Conservation (phyloP, 2,797 vertebrate species). For the Gadopsis marmoratus region DNA sequence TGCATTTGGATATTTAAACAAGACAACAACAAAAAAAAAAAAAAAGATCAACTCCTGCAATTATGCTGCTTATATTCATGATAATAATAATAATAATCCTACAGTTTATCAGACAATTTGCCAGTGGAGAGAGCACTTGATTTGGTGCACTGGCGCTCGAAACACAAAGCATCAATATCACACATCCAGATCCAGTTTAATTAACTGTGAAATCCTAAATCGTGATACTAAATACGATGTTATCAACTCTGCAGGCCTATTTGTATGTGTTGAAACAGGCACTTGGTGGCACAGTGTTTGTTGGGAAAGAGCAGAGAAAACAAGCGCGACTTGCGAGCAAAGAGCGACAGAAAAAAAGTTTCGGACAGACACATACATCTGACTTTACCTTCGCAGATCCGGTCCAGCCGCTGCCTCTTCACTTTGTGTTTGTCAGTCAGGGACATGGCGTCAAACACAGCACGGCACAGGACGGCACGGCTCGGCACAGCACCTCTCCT, state of each 20-base stretch:
- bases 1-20: background rate
- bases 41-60: background rate
- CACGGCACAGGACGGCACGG: constrained; percentile 49
- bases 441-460: constrained; percentile 82
- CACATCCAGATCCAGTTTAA: constrained; percentile 33
- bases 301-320: background rate
- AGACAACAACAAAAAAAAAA: background rate
- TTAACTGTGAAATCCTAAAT: constrained; percentile 37
- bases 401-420: constrained; percentile 87
- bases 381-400: constrained; percentile 87
- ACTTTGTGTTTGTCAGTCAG: constrained; percentile 90
- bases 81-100: constrained; percentile 21
- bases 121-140: constrained; percentile 11
- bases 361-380: constrained; percentile 8
- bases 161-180: constrained; percentile 36
- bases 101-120: constrained; percentile 27
- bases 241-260: constrained; percentile 2
- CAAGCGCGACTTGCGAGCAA: background rate
- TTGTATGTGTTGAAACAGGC: background rate
- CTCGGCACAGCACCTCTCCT: constrained; percentile 64
- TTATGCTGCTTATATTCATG: constrained; percentile 1
- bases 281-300: background rate
- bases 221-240: constrained; percentile 8
- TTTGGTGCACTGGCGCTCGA: constrained; percentile 21
- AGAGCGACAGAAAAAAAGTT: constrained; percentile 5